Evolutionary conservation across 2,888 invertebrate species (phyloP).

Genomic region (Eupithecia vulgata): DNA sequence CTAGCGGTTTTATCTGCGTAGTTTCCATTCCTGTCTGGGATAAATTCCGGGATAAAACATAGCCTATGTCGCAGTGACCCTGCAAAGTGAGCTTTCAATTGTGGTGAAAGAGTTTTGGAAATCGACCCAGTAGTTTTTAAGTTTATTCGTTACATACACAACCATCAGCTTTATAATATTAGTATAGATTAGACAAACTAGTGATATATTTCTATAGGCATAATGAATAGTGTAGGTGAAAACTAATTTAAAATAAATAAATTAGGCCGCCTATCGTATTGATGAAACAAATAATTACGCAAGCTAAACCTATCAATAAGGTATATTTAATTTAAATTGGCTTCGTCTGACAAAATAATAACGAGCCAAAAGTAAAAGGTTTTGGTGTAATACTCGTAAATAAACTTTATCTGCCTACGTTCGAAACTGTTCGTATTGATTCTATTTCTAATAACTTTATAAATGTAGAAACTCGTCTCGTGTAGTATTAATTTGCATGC

Average conservation of each 20-base stretch:
- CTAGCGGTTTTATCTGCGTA: too few species aligned
- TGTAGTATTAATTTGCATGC: not conserved
- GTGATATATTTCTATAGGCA: not conserved
- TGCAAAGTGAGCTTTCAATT: too few species aligned
- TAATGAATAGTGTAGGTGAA: not conserved
- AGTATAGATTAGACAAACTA: not conserved
- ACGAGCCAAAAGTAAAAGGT: not conserved
- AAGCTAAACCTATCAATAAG: not conserved
- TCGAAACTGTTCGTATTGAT: not conserved
- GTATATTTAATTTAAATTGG: not conserved
- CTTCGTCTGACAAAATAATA: constrained; percentile 5
- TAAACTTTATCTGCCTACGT: constrained; percentile 6
- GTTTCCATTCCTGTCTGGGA: too few species aligned
- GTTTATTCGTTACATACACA: too few species aligned
- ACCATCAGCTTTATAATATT: too few species aligned
- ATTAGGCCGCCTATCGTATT: not conserved
- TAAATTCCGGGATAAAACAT: too few species aligned
- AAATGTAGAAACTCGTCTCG: not conserved
- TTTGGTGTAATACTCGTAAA: not conserved
- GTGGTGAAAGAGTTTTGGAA: too few species aligned
- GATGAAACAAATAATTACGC: not conserved
- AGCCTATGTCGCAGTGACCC: too few species aligned
- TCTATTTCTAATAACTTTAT: not conserved
- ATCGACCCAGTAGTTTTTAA: too few species aligned
- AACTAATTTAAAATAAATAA: not conserved